Conservation (phyloP, 2,113 vertebrate species). For the Nannospalax galili region DNA sequence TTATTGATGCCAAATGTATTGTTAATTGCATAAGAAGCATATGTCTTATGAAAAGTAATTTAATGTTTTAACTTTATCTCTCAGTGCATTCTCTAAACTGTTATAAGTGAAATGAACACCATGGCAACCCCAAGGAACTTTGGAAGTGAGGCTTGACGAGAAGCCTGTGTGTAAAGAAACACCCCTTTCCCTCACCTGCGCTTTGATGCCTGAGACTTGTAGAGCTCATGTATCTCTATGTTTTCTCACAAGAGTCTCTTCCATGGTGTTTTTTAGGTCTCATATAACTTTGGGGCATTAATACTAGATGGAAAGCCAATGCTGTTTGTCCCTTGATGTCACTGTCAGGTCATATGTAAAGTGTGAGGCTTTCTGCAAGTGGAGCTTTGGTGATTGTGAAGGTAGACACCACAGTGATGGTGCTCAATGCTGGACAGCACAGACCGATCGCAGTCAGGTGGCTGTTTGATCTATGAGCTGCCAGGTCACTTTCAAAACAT, state of each 20-base stretch:
- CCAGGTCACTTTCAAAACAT: neutral
- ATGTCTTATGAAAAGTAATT: constrained; percentile 63
- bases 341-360: neutral
- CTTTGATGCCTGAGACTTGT: neutral
- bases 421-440: neutral
- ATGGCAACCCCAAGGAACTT: constrained; percentile 35
- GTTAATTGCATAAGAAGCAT: constrained; percentile 59
- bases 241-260: neutral
- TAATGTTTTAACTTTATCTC: constrained; percentile 37
- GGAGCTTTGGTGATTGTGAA: neutral
- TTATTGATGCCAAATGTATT: constrained; percentile 47
- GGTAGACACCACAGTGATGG: too few species aligned
- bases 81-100: constrained; percentile 12
- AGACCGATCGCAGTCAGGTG: neutral
- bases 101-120: constrained; percentile 39
- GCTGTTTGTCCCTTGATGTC: neutral
- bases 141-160: neutral
- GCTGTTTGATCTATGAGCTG: neutral
- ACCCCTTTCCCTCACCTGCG: neutral
- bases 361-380: neutral
- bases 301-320: neutral
- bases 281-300: neutral
- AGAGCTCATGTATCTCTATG: neutral
- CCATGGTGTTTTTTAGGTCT: neutral
- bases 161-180: neutral